These are phyloP conservation scores for Eriocheir sinensis DNA, from an alignment of 1,140 invertebrate genomes.

Conservation along the genomic window DNA sequence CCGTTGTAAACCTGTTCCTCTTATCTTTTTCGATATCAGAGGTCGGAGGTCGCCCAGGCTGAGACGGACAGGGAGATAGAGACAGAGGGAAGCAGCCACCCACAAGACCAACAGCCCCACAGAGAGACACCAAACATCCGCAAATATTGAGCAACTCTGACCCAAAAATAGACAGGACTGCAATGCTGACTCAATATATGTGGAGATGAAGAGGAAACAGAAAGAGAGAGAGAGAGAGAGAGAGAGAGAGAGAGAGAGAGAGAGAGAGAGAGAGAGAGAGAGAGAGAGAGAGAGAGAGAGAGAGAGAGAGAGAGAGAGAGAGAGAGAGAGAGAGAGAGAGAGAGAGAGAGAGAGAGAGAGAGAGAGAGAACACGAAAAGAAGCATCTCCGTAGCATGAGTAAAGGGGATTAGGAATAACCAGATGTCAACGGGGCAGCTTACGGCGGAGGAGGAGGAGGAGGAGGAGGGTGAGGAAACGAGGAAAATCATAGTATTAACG, in stretches of 20 bases:
- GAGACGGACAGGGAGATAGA: slow-evolving; percentile 20
- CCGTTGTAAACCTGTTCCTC: background rate
- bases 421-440: background rate
- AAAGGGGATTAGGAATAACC: background rate
- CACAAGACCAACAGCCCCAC: background rate
- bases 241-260: too few relatives aligned
- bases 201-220: background rate
- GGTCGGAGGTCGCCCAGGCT: background rate
- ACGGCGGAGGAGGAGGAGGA: background rate
- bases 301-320: too few relatives aligned
- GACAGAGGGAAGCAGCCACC: background rate
- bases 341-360: slow-evolving; percentile 5
- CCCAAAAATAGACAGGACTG: background rate
- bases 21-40: slow-evolving; percentile 16
- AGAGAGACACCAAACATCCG: too few relatives aligned
- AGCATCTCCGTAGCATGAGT: background rate
- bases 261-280: too few relatives aligned
- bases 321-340: slow-evolving; percentile 18
- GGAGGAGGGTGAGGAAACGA: background rate
- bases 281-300: too few relatives aligned
- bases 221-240: too few relatives aligned
- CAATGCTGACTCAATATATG: background rate
- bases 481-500: too few relatives aligned
- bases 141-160: background rate
- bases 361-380: background rate